phyloP scores from a whole-genome alignment of 2,113 vertebrate species.

The Melospiza georgiana region DNA sequence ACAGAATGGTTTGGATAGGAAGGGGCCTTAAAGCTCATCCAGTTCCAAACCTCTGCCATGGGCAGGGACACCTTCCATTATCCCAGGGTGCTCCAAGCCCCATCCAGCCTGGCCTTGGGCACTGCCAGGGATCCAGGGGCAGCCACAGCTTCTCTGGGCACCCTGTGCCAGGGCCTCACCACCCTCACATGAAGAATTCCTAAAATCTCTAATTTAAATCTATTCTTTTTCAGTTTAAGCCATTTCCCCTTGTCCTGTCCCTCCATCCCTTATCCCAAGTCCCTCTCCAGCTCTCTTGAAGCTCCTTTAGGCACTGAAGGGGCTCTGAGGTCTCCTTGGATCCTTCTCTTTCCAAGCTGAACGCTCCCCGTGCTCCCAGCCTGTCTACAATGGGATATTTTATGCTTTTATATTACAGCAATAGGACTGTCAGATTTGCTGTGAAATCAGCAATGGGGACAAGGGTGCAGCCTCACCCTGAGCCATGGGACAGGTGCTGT shows the following conservation, averaged over 20 bases:
- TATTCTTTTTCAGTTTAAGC: background rate
- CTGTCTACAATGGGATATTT: background rate
- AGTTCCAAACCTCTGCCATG: background rate
- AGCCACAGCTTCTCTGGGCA: background rate
- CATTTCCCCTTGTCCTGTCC: background rate
- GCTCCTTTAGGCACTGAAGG: fast-evolving
- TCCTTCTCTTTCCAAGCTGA: background rate
- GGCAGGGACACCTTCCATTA: background rate
- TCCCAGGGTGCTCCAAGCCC: fast-evolving
- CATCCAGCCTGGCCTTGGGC: fast-evolving
- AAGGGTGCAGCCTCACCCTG: background rate
- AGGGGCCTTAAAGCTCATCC: background rate
- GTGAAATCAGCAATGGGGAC: background rate
- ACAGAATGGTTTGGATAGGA: background rate
- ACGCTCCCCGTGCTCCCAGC: background rate
- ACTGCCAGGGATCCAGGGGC: background rate
- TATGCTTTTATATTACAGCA: background rate
- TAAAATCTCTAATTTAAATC: background rate
- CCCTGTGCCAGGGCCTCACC: background rate
- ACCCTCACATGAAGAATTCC: background rate
- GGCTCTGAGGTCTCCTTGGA: background rate
- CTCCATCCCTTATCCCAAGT: background rate
- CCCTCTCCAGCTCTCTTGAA: background rate
- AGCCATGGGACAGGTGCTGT: fast-evolving
- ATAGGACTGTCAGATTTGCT: background rate